phyloP scores from a whole-genome alignment of 2,888 invertebrate genomes.

The Vandiemenella viatica region DNA sequence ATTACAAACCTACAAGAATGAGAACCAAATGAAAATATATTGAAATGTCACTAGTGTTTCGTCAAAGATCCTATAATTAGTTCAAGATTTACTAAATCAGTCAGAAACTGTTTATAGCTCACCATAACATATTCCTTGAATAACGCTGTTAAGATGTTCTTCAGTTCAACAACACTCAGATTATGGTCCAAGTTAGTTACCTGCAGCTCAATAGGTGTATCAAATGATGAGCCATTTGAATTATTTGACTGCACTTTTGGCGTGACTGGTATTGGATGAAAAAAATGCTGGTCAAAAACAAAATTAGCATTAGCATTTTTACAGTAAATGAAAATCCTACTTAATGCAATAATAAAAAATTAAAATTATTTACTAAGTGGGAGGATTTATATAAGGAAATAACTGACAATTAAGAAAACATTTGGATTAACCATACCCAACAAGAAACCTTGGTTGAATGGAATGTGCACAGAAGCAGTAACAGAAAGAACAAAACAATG shows the following conservation, averaged over 20 bases:
- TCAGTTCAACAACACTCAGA: conserved; percentile 49
- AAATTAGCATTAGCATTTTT: too few species aligned
- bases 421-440: too few species aligned
- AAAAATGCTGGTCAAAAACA: conserved; percentile 24
- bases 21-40: conserved; percentile 1
- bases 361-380: too few species aligned
- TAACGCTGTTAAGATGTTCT: conserved; percentile 41
- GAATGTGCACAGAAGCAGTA: too few species aligned
- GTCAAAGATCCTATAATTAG: background rate
- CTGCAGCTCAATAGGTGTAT: conserved; percentile 38
- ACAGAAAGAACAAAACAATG: too few species aligned
- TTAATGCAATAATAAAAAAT: too few species aligned
- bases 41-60: background rate
- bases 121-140: conserved; percentile 51
- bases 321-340: too few species aligned
- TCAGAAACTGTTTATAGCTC: conserved; percentile 22
- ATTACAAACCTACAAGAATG: conserved; percentile 35
- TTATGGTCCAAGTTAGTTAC: conserved; percentile 57
- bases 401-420: too few species aligned
- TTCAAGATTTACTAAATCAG: too few species aligned
- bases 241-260: background rate
- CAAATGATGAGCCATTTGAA: background rate
- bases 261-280: conserved; percentile 26
- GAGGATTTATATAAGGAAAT: too few species aligned
- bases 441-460: too few species aligned